phyloP scores from a whole-genome alignment of 2,113 vertebrate species.

The Orcinus orca region DNA sequence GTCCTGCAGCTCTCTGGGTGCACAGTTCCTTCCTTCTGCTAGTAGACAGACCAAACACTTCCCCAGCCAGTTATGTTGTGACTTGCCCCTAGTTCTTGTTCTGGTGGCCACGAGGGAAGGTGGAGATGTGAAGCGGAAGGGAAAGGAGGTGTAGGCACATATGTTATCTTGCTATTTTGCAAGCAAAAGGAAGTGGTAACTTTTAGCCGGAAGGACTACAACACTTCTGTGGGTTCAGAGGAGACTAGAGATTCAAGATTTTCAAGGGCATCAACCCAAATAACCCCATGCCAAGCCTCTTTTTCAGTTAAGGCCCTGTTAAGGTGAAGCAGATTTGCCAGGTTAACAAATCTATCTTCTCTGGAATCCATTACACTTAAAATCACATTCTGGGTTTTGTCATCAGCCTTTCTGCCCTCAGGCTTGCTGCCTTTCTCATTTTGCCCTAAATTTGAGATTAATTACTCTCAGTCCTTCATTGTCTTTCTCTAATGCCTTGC shows the following conservation, averaged over 20 bases:
- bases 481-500: background rate
- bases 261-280: background rate
- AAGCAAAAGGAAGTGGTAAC: background rate
- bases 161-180: background rate
- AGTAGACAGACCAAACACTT: background rate
- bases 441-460: constrained; percentile 5
- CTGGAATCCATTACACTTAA: background rate
- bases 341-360: background rate
- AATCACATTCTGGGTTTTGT: background rate
- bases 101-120: background rate
- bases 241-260: background rate
- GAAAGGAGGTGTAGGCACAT: background rate
- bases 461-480: background rate
- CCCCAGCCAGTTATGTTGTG: background rate
- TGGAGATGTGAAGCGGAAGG: background rate
- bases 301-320: background rate
- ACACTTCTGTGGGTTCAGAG: background rate
- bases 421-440: background rate
- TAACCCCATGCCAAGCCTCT: background rate
- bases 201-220: background rate
- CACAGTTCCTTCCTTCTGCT: background rate
- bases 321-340: background rate
- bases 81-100: background rate
- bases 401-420: background rate
- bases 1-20: background rate